phyloP scores from a whole-genome alignment of 2,113 vertebrate genomes.

The Fulica atra region DNA sequence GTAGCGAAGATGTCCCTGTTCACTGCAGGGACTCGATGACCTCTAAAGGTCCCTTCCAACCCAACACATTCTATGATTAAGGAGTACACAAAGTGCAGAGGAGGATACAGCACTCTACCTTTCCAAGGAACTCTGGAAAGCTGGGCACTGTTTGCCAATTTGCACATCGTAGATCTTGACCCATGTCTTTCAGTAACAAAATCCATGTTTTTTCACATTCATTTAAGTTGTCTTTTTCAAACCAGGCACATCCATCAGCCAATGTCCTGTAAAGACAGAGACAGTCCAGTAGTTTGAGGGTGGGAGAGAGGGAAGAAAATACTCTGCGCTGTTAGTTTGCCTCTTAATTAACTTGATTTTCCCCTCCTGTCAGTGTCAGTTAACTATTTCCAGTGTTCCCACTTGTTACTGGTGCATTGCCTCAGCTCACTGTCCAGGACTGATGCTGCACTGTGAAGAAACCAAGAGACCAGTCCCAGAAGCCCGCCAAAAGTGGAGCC shows the following conservation, averaged over 20 bases:
- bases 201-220: conserved; percentile 76
- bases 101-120: not conserved
- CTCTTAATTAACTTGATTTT: not conserved
- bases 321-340: not conserved
- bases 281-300: not conserved
- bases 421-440: not conserved
- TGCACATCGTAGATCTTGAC: conserved; percentile 14
- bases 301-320: not conserved
- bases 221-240: conserved; percentile 62
- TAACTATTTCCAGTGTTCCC: not conserved
- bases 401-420: not conserved
- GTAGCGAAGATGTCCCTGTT: no score
- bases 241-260: conserved; percentile 55
- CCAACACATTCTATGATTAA: not conserved
- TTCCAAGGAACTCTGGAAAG: conserved; percentile 65
- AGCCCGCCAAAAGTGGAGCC: accelerated
- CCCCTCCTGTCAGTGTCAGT: no score
- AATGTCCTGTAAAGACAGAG: not conserved
- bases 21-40: no score
- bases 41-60: no score
- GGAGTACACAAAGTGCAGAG: not conserved
- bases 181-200: conserved; percentile 59
- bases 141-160: conserved; percentile 64
- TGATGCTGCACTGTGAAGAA: not conserved
- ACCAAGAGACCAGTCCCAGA: no score